phyloP scores from a whole-genome alignment of 1,140 invertebrate genomes.

The Drosophila lowei region DNA sequence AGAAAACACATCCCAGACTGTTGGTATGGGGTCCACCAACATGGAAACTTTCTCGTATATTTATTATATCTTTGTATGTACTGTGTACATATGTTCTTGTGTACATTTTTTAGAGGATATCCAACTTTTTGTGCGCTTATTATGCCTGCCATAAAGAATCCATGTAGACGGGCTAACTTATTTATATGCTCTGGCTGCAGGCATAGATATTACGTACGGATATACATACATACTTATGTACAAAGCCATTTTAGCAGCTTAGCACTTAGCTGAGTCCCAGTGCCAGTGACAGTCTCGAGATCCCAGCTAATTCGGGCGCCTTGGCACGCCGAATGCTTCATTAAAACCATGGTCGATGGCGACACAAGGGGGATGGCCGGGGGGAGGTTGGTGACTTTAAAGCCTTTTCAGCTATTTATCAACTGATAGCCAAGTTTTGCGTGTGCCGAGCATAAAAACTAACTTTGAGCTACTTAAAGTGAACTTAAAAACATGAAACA shows the following conservation, averaged over 20 bases:
- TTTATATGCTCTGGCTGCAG: not conserved
- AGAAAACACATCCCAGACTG: too few relatives aligned
- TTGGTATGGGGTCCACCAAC: not conserved
- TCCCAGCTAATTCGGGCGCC: conserved; percentile 55
- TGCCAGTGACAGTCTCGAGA: conserved; percentile 16
- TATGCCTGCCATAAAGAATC: conserved; percentile 10
- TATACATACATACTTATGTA: conserved; percentile 11
- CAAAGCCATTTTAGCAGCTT: conserved; percentile 22
- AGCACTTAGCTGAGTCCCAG: conserved; percentile 7
- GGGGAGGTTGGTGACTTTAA: conserved; percentile 41
- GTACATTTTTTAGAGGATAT: not conserved
- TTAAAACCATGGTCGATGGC: conserved; percentile 53
- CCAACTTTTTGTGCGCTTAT: conserved; percentile 35
- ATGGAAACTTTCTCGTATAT: conserved; percentile 1
- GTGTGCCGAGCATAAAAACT: conserved; percentile 76
- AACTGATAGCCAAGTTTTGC: conserved; percentile 74
- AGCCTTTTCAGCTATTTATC: conserved; percentile 71
- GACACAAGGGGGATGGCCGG: not conserved
- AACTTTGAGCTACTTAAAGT: conserved; percentile 77
- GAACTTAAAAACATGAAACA: conserved; percentile 78
- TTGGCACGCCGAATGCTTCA: conserved; percentile 64
- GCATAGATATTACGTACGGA: not conserved
- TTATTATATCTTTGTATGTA: conserved; percentile 6
- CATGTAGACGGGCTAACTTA: not conserved
- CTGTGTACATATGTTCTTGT: not conserved